A percentile compares a stretch with the other conserved stretches of the same genome.
These are phyloP conservation scores for Gryllus longicercus DNA, from an alignment of 2,888 invertebrate species.

Conservation along the genomic window DNA sequence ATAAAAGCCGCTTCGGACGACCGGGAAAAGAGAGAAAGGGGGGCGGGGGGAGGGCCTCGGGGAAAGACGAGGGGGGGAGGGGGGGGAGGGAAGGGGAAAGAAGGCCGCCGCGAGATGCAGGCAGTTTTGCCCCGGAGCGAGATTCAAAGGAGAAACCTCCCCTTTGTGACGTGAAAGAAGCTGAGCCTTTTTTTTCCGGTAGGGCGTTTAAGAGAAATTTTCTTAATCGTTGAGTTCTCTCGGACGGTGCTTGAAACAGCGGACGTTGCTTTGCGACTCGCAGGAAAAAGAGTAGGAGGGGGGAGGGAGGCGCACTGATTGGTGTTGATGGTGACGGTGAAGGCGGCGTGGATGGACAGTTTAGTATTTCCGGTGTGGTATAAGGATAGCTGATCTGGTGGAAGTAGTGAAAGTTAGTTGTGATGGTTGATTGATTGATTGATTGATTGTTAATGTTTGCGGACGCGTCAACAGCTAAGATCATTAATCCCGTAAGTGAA, in stretches of 20 bases:
- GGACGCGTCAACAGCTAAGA: no score
- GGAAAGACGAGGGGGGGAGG: neutral
- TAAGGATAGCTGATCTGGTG: no score
- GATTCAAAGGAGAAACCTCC: neutral
- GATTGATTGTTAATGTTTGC: no score
- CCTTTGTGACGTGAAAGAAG: neutral
- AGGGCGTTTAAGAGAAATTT: neutral
- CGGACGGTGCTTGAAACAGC: constrained; percentile 5
- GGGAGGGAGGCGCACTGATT: no score
- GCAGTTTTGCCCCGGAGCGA: neutral
- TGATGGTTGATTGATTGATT: no score
- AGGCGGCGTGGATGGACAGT: no score
- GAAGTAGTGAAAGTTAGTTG: no score
- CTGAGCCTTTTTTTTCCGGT: neutral
- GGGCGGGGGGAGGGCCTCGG: neutral
- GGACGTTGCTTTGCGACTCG: neutral
- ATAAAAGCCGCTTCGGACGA: neutral
- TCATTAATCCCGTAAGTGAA: no score
- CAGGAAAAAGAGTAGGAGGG: no score
- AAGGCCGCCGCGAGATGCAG: neutral
- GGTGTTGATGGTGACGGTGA: no score
- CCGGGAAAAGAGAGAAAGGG: neutral
- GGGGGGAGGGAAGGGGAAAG: neutral
- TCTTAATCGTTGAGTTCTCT: neutral
- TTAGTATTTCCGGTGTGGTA: no score